Evolutionary conservation across 2,888 invertebrate genomes (phyloP).

Genomic region (Agrochola lota): DNA sequence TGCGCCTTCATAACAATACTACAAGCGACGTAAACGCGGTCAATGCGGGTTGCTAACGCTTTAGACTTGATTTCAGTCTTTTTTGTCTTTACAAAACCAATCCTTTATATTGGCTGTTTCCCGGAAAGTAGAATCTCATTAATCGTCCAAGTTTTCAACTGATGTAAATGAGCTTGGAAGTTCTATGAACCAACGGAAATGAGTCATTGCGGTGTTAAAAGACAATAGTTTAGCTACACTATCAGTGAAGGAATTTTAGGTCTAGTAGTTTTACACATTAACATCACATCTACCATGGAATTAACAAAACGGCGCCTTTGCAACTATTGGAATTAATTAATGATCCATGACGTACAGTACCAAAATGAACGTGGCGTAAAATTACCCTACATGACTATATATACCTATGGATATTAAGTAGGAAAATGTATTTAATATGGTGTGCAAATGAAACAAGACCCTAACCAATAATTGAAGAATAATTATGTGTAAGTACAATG

Average conservation of each 20-base stretch:
- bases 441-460: slow-evolving; percentile 25
- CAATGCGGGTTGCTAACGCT: background rate
- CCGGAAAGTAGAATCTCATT: slow-evolving; percentile 41
- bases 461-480: slow-evolving; percentile 20
- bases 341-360: slow-evolving; percentile 21
- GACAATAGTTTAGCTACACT: slow-evolving; percentile 24
- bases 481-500: slow-evolving; percentile 17
- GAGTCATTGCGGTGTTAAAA: slow-evolving; percentile 32
- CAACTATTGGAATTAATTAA: background rate
- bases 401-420: slow-evolving; percentile 10
- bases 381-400: slow-evolving; percentile 21
- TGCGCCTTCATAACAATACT: background rate
- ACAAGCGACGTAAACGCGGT: background rate
- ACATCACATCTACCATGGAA: background rate
- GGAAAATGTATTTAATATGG: slow-evolving; percentile 37
- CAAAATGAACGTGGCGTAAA: slow-evolving; percentile 10
- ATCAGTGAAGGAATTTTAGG: slow-evolving; percentile 8
- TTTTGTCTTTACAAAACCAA: slow-evolving; percentile 31
- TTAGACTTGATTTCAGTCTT: background rate
- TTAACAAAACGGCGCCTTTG: background rate
- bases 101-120: slow-evolving; percentile 30
- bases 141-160: slow-evolving; percentile 28
- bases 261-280: background rate
- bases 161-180: slow-evolving; percentile 42
- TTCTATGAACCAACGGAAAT: slow-evolving; percentile 33